Evolutionary conservation across 2,888 invertebrate genomes (phyloP).

Genomic region (Epinotia ramella): DNA sequence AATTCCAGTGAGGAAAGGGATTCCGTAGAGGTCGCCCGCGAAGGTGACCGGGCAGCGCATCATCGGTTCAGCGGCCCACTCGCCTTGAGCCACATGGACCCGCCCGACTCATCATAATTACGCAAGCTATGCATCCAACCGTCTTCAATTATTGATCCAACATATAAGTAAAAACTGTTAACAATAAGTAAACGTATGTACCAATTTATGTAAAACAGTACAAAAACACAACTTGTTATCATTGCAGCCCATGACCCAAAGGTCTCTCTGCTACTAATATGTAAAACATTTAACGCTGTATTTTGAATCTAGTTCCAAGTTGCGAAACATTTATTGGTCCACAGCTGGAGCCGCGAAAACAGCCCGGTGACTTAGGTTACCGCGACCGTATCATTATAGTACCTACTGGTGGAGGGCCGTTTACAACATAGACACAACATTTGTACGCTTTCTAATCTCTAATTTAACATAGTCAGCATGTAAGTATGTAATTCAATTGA

Average conservation of each 20-base stretch:
- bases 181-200: background rate
- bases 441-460: conserved; percentile 43
- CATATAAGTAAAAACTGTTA: conserved; percentile 1
- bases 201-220: background rate
- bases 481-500: conserved; percentile 42
- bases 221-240: background rate
- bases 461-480: conserved; percentile 38
- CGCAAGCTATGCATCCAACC: conserved; percentile 27
- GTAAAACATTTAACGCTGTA: conserved; percentile 29
- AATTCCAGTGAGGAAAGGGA: conserved; percentile 71
- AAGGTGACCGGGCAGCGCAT: conserved; percentile 76
- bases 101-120: conserved; percentile 54
- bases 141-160: conserved; percentile 14
- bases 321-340: conserved; percentile 22
- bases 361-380: conserved; percentile 14
- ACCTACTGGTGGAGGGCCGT: background rate
- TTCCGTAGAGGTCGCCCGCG: conserved; percentile 68
- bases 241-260: background rate
- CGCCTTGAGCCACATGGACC: conserved; percentile 76
- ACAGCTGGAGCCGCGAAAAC: conserved; percentile 12
- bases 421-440: conserved; percentile 23
- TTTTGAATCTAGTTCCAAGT: conserved; percentile 13
- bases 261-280: too few relatives aligned
- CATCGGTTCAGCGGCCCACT: conserved; percentile 62
- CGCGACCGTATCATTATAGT: conserved; percentile 19